Percentiles rank a stretch among this genome's conserved stretches.
These are phyloP conservation scores for Babylonia areolata DNA, from an alignment of 1,140 invertebrate species.

Conservation along the genomic window DNA sequence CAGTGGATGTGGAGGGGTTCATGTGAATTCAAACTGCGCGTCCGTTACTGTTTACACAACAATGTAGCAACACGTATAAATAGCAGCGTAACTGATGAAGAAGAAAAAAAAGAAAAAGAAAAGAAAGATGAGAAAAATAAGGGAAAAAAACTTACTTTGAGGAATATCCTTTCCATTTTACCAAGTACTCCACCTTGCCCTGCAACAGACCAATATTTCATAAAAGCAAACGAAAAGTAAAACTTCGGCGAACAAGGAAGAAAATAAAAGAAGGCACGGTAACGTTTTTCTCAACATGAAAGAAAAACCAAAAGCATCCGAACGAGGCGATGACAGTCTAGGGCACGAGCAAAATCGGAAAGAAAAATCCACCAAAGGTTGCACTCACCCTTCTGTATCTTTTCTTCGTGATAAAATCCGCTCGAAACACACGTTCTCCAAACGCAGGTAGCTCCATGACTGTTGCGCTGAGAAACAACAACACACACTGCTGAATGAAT, in stretches of 20 bases:
- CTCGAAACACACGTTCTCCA: constrained; percentile 55
- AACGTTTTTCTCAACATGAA: not conserved
- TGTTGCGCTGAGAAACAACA: constrained; percentile 21
- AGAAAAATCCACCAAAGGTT: not conserved
- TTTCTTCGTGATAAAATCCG: constrained; percentile 58
- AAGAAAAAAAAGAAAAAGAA: not conserved
- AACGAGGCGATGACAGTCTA: not conserved
- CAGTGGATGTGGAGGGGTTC: not conserved
- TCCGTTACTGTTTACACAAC: not conserved
- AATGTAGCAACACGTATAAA: no score
- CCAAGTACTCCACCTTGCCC: constrained; percentile 62
- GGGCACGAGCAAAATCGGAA: not conserved
- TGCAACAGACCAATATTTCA: constrained; percentile 43
- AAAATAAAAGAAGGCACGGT: not conserved
- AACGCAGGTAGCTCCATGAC: constrained; percentile 43
- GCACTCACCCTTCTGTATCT: constrained; percentile 52
- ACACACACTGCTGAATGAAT: constrained; percentile 10
- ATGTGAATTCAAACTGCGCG: not conserved
- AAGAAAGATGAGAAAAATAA: not conserved
- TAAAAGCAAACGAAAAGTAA: not conserved
- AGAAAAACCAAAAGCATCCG: not conserved
- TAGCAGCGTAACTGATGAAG: not conserved
- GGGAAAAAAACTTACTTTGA: constrained; percentile 52
- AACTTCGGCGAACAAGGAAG: not conserved
- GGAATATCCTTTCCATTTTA: constrained; percentile 66